phyloP scores from a whole-genome alignment of 2,888 invertebrate species.

The Galerucella calmariensis region DNA sequence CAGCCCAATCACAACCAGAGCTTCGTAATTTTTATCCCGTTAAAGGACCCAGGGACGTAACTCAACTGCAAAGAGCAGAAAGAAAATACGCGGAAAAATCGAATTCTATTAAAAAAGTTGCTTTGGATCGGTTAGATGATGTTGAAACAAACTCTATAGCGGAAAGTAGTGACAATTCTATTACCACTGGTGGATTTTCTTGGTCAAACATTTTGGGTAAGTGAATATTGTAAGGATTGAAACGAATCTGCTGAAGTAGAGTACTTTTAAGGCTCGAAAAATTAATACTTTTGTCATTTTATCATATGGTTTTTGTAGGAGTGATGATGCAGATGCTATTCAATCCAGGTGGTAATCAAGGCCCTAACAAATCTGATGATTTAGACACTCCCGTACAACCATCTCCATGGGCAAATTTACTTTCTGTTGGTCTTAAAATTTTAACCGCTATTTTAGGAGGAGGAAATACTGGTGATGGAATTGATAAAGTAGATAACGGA shows the following conservation, averaged over 20 bases:
- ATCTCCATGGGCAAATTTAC: constrained; percentile 89
- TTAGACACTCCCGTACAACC: constrained; percentile 76
- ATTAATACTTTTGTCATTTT: background rate
- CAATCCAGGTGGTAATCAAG: constrained; percentile 71
- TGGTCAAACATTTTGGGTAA: constrained; percentile 87
- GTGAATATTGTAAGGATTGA: constrained; percentile 38
- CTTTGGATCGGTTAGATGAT: constrained; percentile 83
- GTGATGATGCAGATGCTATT: constrained; percentile 91
- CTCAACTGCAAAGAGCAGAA: constrained; percentile 59
- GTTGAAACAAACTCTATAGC: constrained; percentile 84
- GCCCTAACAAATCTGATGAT: constrained; percentile 85
- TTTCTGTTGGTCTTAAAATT: constrained; percentile 87
- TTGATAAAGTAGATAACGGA: constrained; percentile 91
- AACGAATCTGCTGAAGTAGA: too few relatives aligned
- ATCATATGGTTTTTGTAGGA: constrained; percentile 60
- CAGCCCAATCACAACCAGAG: constrained; percentile 13
- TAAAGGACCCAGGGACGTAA: constrained; percentile 26
- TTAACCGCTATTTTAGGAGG: constrained; percentile 86
- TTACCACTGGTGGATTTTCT: constrained; percentile 75
- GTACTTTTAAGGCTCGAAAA: too few relatives aligned
- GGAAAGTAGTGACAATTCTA: constrained; percentile 64
- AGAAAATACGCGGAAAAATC: constrained; percentile 91
- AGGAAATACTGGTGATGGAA: constrained; percentile 79
- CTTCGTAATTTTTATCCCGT: constrained; percentile 27
- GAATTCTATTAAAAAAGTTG: constrained; percentile 89